Evolutionary conservation across 2,113 vertebrate species (phyloP).

Genomic region (Ceyx margarethae): DNA sequence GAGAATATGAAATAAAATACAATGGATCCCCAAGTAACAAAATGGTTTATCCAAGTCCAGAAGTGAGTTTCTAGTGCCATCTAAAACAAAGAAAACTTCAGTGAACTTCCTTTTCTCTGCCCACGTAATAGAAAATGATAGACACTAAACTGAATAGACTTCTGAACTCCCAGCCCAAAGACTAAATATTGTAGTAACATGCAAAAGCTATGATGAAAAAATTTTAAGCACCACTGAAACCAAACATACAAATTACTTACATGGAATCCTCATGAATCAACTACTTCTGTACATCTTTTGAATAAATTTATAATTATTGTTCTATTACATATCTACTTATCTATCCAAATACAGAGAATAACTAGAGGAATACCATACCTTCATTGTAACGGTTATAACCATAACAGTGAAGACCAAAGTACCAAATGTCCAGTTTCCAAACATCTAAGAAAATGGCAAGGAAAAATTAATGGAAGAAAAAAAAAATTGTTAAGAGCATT

Average conservation of each 20-base stretch:
- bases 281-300: neutral
- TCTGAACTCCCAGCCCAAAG: neutral
- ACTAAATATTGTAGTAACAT: neutral
- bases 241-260: neutral
- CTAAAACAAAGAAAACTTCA: constrained; percentile 69
- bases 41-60: constrained; percentile 99
- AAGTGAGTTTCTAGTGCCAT: constrained; percentile 97
- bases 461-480: neutral
- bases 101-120: neutral
- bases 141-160: neutral
- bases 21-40: constrained; percentile 98
- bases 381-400: constrained; percentile 96
- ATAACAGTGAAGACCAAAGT: constrained; percentile 97
- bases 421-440: constrained; percentile 98
- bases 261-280: neutral
- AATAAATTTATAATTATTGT: neutral
- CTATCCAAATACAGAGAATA: neutral
- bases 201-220: neutral
- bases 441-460: constrained; percentile 82
- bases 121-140: neutral
- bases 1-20: constrained; percentile 98
- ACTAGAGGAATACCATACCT: constrained; percentile 75
- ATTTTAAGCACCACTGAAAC: neutral
- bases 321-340: neutral
- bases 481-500: neutral